Conservation (phyloP, 2,888 invertebrate species). For the Hoplodrina blanda region DNA sequence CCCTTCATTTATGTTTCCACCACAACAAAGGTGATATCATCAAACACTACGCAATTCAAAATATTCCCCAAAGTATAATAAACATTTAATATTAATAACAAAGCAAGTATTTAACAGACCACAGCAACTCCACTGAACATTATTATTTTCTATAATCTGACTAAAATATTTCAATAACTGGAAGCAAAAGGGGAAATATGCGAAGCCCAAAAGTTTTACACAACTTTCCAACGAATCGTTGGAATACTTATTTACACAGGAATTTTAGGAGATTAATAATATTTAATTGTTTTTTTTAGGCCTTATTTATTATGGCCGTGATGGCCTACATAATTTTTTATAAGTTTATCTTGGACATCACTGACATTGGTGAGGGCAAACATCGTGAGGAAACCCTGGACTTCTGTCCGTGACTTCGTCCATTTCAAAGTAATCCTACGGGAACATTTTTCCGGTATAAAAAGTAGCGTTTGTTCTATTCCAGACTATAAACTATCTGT, state of each 20-base stretch:
- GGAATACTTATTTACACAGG: slow-evolving; percentile 54
- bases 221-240: slow-evolving; percentile 59
- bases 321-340: no score
- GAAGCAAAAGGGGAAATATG: slow-evolving; percentile 59
- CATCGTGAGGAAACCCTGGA: no score
- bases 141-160: slow-evolving; percentile 48
- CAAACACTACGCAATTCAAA: slow-evolving; percentile 29
- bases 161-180: slow-evolving; percentile 66
- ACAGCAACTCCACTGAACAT: slow-evolving; percentile 46
- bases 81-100: slow-evolving; percentile 41
- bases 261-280: slow-evolving; percentile 53
- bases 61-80: slow-evolving; percentile 25
- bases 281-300: slow-evolving; percentile 28
- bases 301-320: not conserved
- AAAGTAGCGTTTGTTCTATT: no score
- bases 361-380: no score
- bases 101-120: slow-evolving; percentile 46
- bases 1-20: not conserved
- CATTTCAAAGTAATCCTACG: no score
- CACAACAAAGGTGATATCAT: slow-evolving; percentile 38
- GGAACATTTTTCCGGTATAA: no score
- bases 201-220: slow-evolving; percentile 56
- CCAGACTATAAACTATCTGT: no score
- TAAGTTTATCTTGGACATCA: no score
- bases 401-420: no score